Evolutionary conservation across 1,140 invertebrate species (phyloP), one percentile per base, ranked within the genome.

Genomic region (Drosophila orena): DNA sequence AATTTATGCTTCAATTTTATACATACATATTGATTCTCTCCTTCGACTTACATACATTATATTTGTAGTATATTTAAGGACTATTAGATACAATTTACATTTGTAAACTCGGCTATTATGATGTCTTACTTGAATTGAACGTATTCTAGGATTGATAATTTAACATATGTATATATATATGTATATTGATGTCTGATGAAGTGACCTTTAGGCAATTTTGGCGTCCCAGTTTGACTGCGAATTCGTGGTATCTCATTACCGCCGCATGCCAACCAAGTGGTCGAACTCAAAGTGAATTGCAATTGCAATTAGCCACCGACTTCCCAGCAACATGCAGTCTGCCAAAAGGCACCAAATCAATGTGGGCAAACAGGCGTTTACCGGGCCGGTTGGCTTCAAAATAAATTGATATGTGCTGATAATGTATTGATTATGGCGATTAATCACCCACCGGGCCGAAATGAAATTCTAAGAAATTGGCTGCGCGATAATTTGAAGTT

Each of bases 371-470:
- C 77, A 72, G 35, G 17, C 43, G 46, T 24, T 24, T 0, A 24
- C 20, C 20, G n/a, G 14, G 0, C 24, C 24, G 24, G 24, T 4
- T 5, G 79, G 27, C 70, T 43, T 58, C 52, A 61, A 75, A 75
- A 70, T 84, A 44, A 76, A 76, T 76, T 84, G 70, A 84, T 84
- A 84, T 46, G 71, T 62, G 71, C 71, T 79, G 80, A 83, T 83
- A 84, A 83, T 72, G 66, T 79, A 84, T 79, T 84, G 80, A 84
- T 76, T 79, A 65, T 60, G 47, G 30, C 71, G 49, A 80, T 84
- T 83, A 84, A 83, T 83, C 80, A 79, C 70, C 68, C 42, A 35
- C 47, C 43, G 40, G 40, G 43, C 59, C 60, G 22, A 60, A 72
- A 61, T 40, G 56, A 44, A 86, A 73, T 85, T 86, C 81, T 47